Evolutionary conservation across 2,113 vertebrate genomes (phyloP).

Genomic region (Psilopsiagon aymara): DNA sequence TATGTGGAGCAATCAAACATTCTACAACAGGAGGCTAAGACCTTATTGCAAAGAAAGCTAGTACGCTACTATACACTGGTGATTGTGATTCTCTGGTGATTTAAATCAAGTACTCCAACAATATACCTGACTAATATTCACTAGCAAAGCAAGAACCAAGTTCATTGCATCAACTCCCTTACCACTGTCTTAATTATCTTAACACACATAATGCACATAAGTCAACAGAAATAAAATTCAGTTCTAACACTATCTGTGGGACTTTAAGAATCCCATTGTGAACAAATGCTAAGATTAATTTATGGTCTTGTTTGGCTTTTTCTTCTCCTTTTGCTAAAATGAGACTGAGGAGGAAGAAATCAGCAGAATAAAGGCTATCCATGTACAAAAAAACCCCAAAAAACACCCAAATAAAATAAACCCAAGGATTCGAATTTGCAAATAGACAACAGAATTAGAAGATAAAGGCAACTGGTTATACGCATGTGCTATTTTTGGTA

Average conservation of each 20-base stretch:
- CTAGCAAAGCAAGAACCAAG: not conserved
- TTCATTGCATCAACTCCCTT: not conserved
- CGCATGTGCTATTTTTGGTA: not conserved
- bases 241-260: not conserved
- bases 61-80: not conserved
- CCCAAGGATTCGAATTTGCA: not conserved
- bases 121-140: not conserved
- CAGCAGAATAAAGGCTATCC: not conserved
- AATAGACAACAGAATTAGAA: not conserved
- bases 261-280: not conserved
- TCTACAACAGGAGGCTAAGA: not conserved
- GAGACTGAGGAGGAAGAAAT: not conserved
- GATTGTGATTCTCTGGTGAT: not conserved
- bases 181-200: not conserved
- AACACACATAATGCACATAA: not conserved
- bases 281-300: not conserved
- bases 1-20: not conserved
- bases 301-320: not conserved
- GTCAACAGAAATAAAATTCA: not conserved
- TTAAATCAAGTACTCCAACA: not conserved
- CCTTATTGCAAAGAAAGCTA: not conserved
- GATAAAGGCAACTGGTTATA: not conserved
- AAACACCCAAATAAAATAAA: not conserved
- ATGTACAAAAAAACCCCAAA: not conserved
- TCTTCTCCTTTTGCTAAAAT: not conserved